phyloP scores from a whole-genome alignment of 2,797 vertebrate species.

The Neosilurus mollespiculum region DNA sequence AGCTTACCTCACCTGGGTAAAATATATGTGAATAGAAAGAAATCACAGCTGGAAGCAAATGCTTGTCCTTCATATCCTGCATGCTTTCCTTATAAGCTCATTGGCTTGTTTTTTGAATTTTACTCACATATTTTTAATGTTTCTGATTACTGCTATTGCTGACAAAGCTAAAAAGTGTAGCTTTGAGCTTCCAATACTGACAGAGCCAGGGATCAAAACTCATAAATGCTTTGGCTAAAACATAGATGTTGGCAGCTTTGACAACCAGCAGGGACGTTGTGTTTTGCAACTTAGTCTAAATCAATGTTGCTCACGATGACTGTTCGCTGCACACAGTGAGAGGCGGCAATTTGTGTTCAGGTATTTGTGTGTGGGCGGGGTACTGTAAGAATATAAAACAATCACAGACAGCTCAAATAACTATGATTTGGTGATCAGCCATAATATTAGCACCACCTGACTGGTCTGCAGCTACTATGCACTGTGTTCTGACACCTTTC shows the following conservation, averaged over 20 bases:
- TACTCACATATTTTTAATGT: not conserved
- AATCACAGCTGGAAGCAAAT: not conserved
- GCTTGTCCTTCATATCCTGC: not conserved
- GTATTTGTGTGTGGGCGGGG: not conserved
- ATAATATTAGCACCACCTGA: no score
- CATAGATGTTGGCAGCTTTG: not conserved
- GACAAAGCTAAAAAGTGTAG: not conserved
- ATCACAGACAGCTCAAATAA: no score
- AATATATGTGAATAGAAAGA: not conserved
- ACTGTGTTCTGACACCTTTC: no score
- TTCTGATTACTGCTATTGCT: not conserved
- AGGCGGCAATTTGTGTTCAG: not conserved
- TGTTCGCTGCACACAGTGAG: not conserved
- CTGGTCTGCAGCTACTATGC: no score
- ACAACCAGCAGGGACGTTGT: not conserved
- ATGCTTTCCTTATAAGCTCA: not conserved
- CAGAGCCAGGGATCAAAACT: not conserved
- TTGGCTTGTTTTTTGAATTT: not conserved
- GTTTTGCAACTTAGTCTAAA: not conserved
- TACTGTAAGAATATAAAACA: not conserved
- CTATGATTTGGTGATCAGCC: not conserved
- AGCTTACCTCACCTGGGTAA: not conserved
- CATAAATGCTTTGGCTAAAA: not conserved
- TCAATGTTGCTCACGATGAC: not conserved
- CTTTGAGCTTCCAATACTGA: not conserved